Evolutionary conservation across 2,888 invertebrate species (phyloP), one percentile per base, ranked within the genome.

Genomic region (Alentia gelatinosa): DNA sequence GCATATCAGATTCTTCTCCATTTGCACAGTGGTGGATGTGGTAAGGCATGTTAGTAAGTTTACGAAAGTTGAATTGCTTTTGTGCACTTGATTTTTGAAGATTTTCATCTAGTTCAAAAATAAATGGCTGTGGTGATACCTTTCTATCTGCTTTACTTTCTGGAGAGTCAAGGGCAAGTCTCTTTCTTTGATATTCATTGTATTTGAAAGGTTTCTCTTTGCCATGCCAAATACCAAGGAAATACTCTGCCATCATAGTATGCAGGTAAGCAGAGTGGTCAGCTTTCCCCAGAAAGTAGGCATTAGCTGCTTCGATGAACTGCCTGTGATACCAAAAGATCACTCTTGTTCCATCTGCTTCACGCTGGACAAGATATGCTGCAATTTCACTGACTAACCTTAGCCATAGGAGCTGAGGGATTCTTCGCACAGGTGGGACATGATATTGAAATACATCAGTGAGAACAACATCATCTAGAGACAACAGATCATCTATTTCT

Each of bases 1-100:
- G 42, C 7, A 23, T 4, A 26, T 79, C 79, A n/a, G 99, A 96
- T 96, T 99, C 99, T 90, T 98, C 97, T 95, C 98, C 98, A 33
- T 94, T 93, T 5, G 90, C 74, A 89, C 93, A 91, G n/a, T 92
- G 56, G 23, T 91, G 50, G 30, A 95, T 90, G 89, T 94, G 93
- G 89, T 92, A 94, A 1, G 95, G 95, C 23, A 95, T 92, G 74
- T 94, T 94, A 42, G 93, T 93, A 92, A 95, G 92, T 91, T 95
- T 95, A 19, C 95, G 86, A 7, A 90, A 90, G 91, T 95, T 95
- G 93, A 92, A 84, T 23, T 35, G 56, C 23, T 63, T 35, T 0
- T 37, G 7, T 63, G 26, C 68, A 30, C 26, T 15, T 1, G 30
- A 12, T 4, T n/a, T 39, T 5, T 37, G 9, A 19, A 89, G 90